Percentiles rank a stretch among this genome's conserved stretches.
These are phyloP conservation scores for Apomyelois bistriatella DNA, from an alignment of 2,888 invertebrate genomes.

Conservation along the genomic window DNA sequence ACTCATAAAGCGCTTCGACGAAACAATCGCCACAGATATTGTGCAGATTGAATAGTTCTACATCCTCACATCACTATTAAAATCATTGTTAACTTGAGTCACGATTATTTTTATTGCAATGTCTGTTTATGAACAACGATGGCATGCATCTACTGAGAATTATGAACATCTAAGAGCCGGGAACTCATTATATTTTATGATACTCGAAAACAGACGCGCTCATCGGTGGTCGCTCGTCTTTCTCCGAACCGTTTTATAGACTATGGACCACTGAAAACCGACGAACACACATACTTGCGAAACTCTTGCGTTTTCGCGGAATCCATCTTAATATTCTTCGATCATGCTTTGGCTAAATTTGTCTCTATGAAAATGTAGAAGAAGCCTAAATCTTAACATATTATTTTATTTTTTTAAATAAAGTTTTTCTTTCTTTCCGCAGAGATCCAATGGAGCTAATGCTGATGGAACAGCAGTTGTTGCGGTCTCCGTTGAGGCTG, in stretches of 20 bases:
- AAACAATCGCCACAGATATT: constrained; percentile 53
- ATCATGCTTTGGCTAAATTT: constrained; percentile 15
- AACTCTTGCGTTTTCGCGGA: constrained; percentile 50
- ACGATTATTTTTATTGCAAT: not conserved
- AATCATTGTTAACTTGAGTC: constrained; percentile 15
- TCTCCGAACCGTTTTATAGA: constrained; percentile 72
- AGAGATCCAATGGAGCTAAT: constrained; percentile 90
- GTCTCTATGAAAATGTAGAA: too few species aligned
- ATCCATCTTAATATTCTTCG: constrained; percentile 28
- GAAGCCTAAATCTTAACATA: too few species aligned
- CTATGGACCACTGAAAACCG: constrained; percentile 70
- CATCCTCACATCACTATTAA: constrained; percentile 20
- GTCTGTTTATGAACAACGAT: constrained; percentile 2
- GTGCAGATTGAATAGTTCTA: constrained; percentile 20
- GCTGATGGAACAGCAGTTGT: constrained; percentile 88
- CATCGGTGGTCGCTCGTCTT: constrained; percentile 52
- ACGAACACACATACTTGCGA: constrained; percentile 52
- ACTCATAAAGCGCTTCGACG: constrained; percentile 70
- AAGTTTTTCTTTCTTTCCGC: constrained; percentile 43
- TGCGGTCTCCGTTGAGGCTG: constrained; percentile 83
- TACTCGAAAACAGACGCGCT: constrained; percentile 53
- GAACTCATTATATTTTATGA: constrained; percentile 44
- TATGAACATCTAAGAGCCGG: constrained; percentile 7
- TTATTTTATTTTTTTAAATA: not conserved
- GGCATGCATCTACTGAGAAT: constrained; percentile 12